Base-by-base conservation (phyloP, 2,113 vertebrate genomes). In the Malurus melanocephalus region DNA sequence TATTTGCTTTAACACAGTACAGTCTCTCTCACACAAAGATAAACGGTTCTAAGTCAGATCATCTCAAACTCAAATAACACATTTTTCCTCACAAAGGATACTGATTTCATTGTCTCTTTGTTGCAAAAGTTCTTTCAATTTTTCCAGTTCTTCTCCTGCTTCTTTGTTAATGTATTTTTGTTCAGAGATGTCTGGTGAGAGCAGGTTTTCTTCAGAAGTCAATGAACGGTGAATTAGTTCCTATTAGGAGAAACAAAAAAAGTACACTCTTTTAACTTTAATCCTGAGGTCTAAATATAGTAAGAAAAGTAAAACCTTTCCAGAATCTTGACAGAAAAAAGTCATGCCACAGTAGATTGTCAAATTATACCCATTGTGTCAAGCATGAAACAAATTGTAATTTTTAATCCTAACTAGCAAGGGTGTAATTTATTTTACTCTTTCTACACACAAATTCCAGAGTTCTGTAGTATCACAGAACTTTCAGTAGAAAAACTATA, bases 91-190 rank as follows among this genome's bases (percentile, higher is more conserved):
- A 52, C 17, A 93, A 99, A 99, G 98, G 99, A 99, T 99, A 99
- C 98, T 98, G 93, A 99, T 99, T 96, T 99, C 99, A 60, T 98
- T 97, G 86, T 99, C 98, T 65, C 99, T 98, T 77, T 99, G 98
- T 51, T 93, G 96, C 16, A 99, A 94, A 93, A 98, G 95, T 60
- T 98, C 97, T 90, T 91, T 98, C 61, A 99, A 85, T 89, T 97
- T 98, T 93, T 93, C 91, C 46, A 97, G 27, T 61, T 98, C 97
- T 85, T 94, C 86, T 67, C 32, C 60, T 13, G 23, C 11, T 33
- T 87, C 67, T 48, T 79, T 82, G 11, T 75, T 75, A 55, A 19
- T n/a, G 13, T 35, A 43, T 48, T 93, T 86, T 43, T 90, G 81
- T 62, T 71, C 94, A 59, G 42, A 38, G n/a, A 3, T 55, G 55